Conservation (phyloP, 2,797 vertebrate species). For the Sciurus carolinensis region DNA sequence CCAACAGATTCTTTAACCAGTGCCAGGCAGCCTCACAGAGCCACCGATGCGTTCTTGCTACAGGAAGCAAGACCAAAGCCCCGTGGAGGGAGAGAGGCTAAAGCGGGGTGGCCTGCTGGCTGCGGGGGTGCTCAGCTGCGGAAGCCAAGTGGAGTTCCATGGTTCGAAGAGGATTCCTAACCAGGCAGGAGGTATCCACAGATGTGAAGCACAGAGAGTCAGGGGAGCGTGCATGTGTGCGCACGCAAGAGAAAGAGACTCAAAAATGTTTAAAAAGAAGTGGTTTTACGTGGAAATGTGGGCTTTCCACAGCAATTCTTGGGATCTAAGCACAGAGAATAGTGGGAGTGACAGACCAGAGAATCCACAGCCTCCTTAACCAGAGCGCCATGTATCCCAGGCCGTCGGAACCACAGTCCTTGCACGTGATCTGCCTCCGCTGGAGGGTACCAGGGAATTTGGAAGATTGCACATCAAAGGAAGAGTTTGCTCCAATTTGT, state of each 20-base stretch:
- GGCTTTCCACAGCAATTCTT: constrained; percentile 21
- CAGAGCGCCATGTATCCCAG: not conserved
- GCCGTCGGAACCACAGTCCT: constrained; percentile 6
- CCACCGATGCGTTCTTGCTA: not conserved
- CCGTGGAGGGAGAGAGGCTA: fast-evolving
- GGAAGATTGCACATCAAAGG: constrained; percentile 58
- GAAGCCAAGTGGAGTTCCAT: not conserved
- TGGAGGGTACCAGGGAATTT: not conserved
- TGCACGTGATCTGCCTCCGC: not conserved
- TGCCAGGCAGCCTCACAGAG: not conserved
- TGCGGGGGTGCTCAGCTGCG: not conserved
- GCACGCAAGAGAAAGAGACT: too few species aligned
- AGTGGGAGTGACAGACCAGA: not conserved
- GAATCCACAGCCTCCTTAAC: not conserved
- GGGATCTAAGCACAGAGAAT: constrained; percentile 10
- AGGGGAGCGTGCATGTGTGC: fast-evolving
- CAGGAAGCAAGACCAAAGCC: not conserved
- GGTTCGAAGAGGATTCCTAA: not conserved
- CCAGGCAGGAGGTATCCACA: not conserved
- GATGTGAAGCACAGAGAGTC: not conserved
- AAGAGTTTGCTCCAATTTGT: not conserved
- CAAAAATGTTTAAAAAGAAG: constrained; percentile 37
- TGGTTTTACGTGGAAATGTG: constrained; percentile 38
- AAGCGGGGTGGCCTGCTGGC: not conserved
- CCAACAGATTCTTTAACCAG: constrained; percentile 54